These are phyloP conservation scores for Cherax quadricarinatus DNA, from an alignment of 1,140 invertebrate genomes.

Conservation along the genomic window DNA sequence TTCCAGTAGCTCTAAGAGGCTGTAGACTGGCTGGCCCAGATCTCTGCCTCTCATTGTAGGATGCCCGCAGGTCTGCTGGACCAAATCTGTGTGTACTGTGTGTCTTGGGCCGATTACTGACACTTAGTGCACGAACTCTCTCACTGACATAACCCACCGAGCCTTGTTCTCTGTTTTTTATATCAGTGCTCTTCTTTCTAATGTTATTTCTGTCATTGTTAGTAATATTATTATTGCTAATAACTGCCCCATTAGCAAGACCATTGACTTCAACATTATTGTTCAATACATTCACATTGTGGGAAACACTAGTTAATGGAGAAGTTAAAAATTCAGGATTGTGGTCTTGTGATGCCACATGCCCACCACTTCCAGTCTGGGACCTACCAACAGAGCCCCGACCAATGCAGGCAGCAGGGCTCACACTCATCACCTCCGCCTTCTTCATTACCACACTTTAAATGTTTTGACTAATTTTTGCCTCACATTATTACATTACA, in stretches of 20 bases:
- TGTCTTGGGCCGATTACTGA: conserved; percentile 51
- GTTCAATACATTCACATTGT: conserved; percentile 49
- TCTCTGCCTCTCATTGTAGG: conserved; percentile 74
- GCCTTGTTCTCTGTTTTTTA: conserved; percentile 50
- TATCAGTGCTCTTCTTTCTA: conserved; percentile 20
- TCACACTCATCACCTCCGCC: conserved; percentile 55
- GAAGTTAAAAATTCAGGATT: neutral
- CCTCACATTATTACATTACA: conserved; percentile 20
- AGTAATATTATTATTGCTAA: conserved; percentile 40
- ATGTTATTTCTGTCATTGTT: conserved; percentile 32
- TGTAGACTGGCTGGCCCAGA: conserved; percentile 52
- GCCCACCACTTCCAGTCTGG: conserved; percentile 11
- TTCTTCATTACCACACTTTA: conserved; percentile 51
- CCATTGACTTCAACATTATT: conserved; percentile 69
- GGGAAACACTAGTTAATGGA: neutral
- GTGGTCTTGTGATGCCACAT: conserved; percentile 13
- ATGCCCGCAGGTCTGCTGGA: conserved; percentile 73
- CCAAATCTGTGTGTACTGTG: conserved; percentile 70
- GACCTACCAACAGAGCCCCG: conserved; percentile 46
- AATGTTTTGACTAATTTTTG: neutral
- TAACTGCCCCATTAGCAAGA: conserved; percentile 37
- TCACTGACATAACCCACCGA: conserved; percentile 63
- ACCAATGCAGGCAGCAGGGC: conserved; percentile 50
- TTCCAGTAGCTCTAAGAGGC: conserved; percentile 11
- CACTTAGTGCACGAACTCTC: conserved; percentile 58